phyloP scores from a whole-genome alignment of 2,797 vertebrate species.

The Falco peregrinus region DNA sequence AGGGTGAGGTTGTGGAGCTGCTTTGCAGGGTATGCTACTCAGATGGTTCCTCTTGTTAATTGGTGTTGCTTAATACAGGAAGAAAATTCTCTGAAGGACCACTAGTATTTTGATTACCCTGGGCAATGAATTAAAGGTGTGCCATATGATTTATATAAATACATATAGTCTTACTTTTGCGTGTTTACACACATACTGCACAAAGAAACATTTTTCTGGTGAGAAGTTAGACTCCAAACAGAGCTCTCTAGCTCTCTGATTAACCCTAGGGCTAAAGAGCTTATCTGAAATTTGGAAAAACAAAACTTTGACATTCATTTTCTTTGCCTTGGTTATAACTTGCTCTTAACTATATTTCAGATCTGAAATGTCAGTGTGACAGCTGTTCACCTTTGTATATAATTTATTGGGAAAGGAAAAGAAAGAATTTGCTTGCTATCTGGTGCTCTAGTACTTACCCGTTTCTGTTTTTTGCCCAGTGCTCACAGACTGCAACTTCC shows the following conservation, averaged over 20 bases:
- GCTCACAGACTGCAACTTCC: constrained; percentile 25
- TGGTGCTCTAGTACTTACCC: constrained; percentile 48
- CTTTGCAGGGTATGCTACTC: not conserved
- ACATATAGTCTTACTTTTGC: constrained; percentile 47
- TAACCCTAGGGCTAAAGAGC: constrained; percentile 78
- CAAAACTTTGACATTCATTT: constrained; percentile 77
- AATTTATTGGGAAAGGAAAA: constrained; percentile 77
- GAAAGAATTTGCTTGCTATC: constrained; percentile 55
- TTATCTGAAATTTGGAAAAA: constrained; percentile 80
- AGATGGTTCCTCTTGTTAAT: not conserved
- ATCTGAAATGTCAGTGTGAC: constrained; percentile 79
- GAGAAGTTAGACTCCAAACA: constrained; percentile 57
- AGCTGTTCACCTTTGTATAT: constrained; percentile 75
- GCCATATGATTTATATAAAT: constrained; percentile 57
- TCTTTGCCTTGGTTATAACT: constrained; percentile 79
- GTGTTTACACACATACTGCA: constrained; percentile 66
- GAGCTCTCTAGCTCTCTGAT: constrained; percentile 41
- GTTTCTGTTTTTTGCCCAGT: constrained; percentile 8
- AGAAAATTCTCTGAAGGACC: constrained; percentile 28
- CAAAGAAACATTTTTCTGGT: constrained; percentile 63
- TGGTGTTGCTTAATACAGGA: not conserved
- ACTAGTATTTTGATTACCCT: constrained; percentile 39
- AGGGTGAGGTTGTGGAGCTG: not conserved
- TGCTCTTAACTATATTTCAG: constrained; percentile 82
- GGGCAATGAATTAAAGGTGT: constrained; percentile 60